Percentiles rank a stretch among this genome's conserved stretches.
These are phyloP conservation scores for Chamaea fasciata DNA, from an alignment of 2,113 vertebrate genomes.

Conservation along the genomic window DNA sequence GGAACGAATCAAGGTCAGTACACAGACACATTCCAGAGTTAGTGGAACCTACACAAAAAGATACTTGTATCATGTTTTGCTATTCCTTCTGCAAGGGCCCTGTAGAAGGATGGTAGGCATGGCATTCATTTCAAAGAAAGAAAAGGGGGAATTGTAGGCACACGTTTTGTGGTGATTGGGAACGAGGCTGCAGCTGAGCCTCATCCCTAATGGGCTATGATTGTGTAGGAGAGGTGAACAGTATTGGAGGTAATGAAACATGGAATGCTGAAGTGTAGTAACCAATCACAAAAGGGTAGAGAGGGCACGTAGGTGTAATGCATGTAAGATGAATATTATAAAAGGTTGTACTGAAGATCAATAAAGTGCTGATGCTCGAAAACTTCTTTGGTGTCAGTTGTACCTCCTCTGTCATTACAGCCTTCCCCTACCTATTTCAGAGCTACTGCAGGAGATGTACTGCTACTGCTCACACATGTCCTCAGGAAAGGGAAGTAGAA, in stretches of 20 bases:
- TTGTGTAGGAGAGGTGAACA: background rate
- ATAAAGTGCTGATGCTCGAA: background rate
- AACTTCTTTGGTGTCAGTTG: background rate
- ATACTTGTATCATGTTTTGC: background rate
- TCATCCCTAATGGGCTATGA: background rate
- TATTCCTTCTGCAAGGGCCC: background rate
- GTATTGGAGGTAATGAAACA: background rate
- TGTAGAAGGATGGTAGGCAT: too few relatives aligned
- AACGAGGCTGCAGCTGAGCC: background rate
- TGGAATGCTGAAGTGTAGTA: background rate
- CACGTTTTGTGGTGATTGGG: background rate
- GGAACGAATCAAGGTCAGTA: background rate
- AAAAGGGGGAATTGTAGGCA: background rate
- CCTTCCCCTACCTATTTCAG: background rate
- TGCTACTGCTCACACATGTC: too few relatives aligned
- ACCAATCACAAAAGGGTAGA: background rate
- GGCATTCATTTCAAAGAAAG: background rate
- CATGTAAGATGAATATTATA: background rate
- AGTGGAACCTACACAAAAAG: background rate
- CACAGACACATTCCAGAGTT: background rate
- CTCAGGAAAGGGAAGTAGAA: background rate
- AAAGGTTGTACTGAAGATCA: background rate
- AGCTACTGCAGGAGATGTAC: background rate
- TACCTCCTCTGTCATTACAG: background rate
- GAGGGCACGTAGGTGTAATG: background rate